Evolutionary conservation across 2,113 vertebrate genomes (phyloP).

Genomic region (Aptenodytes patagonicus): DNA sequence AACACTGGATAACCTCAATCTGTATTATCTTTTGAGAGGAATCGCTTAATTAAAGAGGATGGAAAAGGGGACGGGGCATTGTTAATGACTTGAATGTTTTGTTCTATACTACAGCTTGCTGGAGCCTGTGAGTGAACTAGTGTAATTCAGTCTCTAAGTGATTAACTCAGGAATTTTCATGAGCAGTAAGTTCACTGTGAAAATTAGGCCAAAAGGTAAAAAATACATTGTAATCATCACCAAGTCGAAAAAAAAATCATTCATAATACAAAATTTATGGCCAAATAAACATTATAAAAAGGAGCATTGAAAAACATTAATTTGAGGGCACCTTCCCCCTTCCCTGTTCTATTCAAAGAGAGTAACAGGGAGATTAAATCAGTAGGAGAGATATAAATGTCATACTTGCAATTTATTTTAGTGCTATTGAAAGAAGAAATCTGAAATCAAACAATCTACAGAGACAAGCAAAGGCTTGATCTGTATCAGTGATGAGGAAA

Average conservation of each 20-base stretch:
- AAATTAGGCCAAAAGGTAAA: constrained; percentile 23
- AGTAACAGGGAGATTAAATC: constrained; percentile 19
- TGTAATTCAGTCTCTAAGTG: background rate
- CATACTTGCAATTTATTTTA: constrained; percentile 42
- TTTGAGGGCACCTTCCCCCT: background rate
- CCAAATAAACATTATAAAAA: background rate
- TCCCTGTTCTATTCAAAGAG: background rate
- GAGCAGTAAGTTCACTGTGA: background rate
- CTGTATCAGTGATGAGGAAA: background rate
- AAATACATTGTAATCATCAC: background rate
- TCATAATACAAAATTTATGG: background rate
- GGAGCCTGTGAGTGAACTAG: background rate
- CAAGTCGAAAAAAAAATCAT: background rate
- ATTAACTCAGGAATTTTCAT: constrained; percentile 24
- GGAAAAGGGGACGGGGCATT: background rate
- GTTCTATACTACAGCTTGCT: background rate
- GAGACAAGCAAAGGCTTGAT: background rate
- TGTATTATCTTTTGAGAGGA: background rate
- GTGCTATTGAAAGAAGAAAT: constrained; percentile 28
- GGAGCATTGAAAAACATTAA: background rate
- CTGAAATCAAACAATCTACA: constrained; percentile 13
- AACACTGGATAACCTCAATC: background rate
- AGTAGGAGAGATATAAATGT: constrained; percentile 31
- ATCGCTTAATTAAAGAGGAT: background rate
- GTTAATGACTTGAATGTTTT: constrained; percentile 17